Evolutionary conservation across 2,113 vertebrate genomes (phyloP).

Genomic region (Passer montanus): DNA sequence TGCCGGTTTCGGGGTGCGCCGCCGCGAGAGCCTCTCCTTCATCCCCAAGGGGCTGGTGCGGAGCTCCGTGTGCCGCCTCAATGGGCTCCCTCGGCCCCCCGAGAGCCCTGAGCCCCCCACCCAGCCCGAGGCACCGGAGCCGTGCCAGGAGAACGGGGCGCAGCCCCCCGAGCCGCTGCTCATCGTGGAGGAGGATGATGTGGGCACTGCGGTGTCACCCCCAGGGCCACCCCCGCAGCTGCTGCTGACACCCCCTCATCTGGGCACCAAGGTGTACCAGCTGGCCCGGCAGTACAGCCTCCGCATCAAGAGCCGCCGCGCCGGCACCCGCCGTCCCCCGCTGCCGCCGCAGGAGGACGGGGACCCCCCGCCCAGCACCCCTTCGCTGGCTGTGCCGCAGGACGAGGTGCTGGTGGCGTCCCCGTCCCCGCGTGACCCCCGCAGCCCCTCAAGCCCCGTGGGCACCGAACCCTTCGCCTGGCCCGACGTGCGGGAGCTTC

Average conservation of each 20-base stretch:
- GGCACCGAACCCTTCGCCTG: conserved; percentile 81
- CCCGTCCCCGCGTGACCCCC: background rate
- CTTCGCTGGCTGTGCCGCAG: rapidly evolving
- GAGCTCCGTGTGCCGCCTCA: conserved; percentile 84
- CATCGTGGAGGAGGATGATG: conserved; percentile 81
- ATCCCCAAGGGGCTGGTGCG: conserved; percentile 93
- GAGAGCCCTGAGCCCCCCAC: background rate
- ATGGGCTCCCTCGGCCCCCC: conserved; percentile 70
- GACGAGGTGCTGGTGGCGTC: rapidly evolving
- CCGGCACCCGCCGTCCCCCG: background rate
- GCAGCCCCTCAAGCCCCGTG: conserved; percentile 75
- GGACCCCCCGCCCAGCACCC: rapidly evolving
- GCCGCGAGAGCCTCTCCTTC: conserved; percentile 92
- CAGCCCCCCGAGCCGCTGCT: conserved; percentile 59
- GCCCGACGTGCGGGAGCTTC: conserved; percentile 88
- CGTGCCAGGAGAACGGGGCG: conserved; percentile 37
- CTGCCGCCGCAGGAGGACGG: conserved; percentile 23
- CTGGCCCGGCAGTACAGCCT: conserved; percentile 95
- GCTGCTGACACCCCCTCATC: conserved; percentile 65
- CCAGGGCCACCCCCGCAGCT: conserved; percentile 70
- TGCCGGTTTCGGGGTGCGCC: conserved; percentile 82
- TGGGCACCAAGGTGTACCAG: conserved; percentile 90
- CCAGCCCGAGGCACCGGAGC: background rate
- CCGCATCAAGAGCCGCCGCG: conserved; percentile 85
- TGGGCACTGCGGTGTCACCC: background rate